Evolutionary conservation across 2,797 vertebrate genomes (phyloP).

Genomic region (Accipiter superciliosus): DNA sequence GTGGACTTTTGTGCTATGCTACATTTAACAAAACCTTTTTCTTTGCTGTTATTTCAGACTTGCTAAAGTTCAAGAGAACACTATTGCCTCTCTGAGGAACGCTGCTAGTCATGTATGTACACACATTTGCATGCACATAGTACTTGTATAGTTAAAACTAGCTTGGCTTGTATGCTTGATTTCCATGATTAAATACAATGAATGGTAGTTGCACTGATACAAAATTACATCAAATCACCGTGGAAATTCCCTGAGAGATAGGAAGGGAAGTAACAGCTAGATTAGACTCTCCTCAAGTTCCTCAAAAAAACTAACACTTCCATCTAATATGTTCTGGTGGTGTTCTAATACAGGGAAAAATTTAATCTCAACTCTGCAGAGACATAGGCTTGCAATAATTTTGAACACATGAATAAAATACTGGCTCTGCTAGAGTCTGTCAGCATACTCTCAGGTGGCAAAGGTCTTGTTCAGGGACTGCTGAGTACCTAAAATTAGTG

Average conservation of each 20-base stretch:
- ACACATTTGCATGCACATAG: rapidly evolving
- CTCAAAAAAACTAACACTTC: neutral
- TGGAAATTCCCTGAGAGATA: neutral
- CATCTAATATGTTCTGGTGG: neutral
- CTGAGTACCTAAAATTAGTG: neutral
- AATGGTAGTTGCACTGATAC: neutral
- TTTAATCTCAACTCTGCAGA: neutral
- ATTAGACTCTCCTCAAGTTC: neutral
- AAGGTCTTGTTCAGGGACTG: neutral
- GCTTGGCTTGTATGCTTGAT: neutral
- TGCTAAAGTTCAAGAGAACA: slow-evolving; percentile 94
- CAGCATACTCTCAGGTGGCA: neutral
- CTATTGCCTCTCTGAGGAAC: slow-evolving; percentile 91
- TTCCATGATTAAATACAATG: neutral
- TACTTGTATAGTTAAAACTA: neutral
- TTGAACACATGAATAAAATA: neutral
- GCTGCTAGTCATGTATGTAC: slow-evolving; percentile 91
- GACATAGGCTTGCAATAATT: neutral
- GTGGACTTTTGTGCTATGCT: neutral
- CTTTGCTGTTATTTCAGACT: slow-evolving; percentile 79
- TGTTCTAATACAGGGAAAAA: neutral
- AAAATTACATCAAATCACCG: neutral
- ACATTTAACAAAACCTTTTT: neutral
- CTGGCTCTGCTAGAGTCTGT: neutral
- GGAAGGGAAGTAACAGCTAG: neutral